These are phyloP conservation scores for Corythornis cristatus DNA, from an alignment of 2,113 vertebrate species.

Conservation along the genomic window DNA sequence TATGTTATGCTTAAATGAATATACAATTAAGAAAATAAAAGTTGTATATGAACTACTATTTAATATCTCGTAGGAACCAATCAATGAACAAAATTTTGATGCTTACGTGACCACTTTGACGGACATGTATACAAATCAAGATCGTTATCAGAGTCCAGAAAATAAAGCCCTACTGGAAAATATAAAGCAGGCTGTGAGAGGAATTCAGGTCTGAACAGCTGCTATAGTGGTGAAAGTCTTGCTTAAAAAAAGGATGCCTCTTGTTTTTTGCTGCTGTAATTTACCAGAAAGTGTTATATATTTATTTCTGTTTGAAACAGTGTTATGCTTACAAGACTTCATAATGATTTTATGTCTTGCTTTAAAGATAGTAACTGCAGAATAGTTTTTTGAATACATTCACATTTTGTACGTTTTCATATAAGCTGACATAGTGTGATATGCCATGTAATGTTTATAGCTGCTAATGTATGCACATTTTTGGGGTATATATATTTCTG, in stretches of 20 bases:
- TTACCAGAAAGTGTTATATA: slow-evolving; percentile 91
- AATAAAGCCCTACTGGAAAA: slow-evolving; percentile 99
- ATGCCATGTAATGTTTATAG: slow-evolving; percentile 93
- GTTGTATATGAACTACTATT: slow-evolving; percentile 85
- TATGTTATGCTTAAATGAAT: slow-evolving; percentile 81
- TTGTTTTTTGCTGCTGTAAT: slow-evolving; percentile 87
- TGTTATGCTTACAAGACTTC: slow-evolving; percentile 91
- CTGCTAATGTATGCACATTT: slow-evolving; percentile 97
- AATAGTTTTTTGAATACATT: slow-evolving; percentile 96
- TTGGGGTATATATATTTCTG: slow-evolving; percentile 94
- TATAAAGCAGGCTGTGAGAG: slow-evolving; percentile 99
- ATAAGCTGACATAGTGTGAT: slow-evolving; percentile 95
- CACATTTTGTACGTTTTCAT: slow-evolving; percentile 99
- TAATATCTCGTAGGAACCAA: slow-evolving; percentile 91
- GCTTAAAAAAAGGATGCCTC: slow-evolving; percentile 85
- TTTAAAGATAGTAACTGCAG: slow-evolving; percentile 89
- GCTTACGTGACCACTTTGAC: slow-evolving; percentile 98
- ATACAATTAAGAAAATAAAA: slow-evolving; percentile 75
- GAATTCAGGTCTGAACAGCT: slow-evolving; percentile 95
- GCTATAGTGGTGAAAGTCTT: slow-evolving; percentile 77
- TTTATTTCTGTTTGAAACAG: slow-evolving; percentile 89
- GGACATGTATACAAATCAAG: slow-evolving; percentile 99
- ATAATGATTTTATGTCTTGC: slow-evolving; percentile 89
- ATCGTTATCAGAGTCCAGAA: slow-evolving; percentile 98
- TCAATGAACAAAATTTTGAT: slow-evolving; percentile 99